Conservation (phyloP, 2,888 invertebrate species). For the Orgyia antiqua region DNA sequence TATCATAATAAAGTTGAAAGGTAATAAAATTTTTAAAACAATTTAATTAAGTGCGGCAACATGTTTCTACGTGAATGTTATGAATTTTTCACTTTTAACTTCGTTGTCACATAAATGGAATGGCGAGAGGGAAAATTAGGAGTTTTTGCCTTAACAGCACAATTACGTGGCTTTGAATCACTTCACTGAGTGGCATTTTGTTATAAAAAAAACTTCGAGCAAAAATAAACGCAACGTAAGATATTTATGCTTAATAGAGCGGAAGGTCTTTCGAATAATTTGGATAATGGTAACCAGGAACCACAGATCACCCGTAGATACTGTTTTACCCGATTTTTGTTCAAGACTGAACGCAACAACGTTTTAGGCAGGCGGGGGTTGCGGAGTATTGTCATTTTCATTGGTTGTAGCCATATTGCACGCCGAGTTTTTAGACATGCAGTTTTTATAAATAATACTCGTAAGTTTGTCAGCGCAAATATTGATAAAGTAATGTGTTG, state of each 20-base stretch:
- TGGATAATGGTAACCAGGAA: constrained; percentile 20
- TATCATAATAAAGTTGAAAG: no score
- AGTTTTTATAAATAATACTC: no score
- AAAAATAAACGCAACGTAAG: constrained; percentile 27
- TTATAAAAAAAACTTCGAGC: constrained; percentile 35
- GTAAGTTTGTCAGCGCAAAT: no score
- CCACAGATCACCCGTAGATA: no score
- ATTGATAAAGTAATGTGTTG: no score
- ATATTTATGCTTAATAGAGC: constrained; percentile 29
- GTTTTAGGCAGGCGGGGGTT: no score
- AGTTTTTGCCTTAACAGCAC: constrained; percentile 45
- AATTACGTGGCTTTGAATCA: constrained; percentile 47
- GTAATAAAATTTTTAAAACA: constrained; percentile 33
- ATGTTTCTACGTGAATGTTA: constrained; percentile 48
- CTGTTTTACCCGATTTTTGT: no score
- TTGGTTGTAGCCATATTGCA: constrained; percentile 1
- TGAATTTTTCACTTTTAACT: constrained; percentile 52
- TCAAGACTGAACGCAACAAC: no score
- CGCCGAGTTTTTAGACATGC: no score
- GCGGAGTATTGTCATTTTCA: neutral
- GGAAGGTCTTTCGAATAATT: constrained; percentile 24
- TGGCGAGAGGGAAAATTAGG: constrained; percentile 46
- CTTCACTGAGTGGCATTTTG: constrained; percentile 36
- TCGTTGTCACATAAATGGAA: constrained; percentile 50
- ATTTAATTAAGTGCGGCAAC: constrained; percentile 51